Evolutionary conservation across 2,113 vertebrate species (phyloP).

Genomic region (Tragulus kanchil): DNA sequence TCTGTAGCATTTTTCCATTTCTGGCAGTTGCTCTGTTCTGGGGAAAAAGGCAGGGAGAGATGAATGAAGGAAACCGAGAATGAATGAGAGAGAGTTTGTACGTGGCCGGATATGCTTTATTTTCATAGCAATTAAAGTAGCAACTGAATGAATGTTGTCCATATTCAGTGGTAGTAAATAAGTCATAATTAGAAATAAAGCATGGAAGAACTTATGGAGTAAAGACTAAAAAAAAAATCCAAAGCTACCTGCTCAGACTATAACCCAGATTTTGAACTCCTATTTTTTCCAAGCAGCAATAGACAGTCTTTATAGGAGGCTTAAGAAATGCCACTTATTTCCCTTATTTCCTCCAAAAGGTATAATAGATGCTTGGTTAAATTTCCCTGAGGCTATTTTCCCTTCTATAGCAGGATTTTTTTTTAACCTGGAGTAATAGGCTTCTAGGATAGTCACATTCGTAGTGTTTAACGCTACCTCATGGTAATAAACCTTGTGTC

Average conservation of each 20-base stretch:
- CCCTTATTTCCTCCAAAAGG: neutral
- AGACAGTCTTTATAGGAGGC: neutral
- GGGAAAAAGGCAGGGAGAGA: no score
- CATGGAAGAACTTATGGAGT: neutral
- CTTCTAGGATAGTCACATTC: neutral
- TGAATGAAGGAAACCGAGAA: neutral
- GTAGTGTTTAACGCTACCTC: neutral
- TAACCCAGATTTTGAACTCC: slow-evolving; percentile 14
- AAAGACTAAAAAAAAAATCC: neutral
- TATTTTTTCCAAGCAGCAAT: neutral
- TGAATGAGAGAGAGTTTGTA: neutral
- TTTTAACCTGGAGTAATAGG: neutral
- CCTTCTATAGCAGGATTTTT: neutral
- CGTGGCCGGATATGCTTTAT: neutral
- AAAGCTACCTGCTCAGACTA: neutral
- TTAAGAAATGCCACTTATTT: neutral
- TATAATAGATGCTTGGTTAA: neutral
- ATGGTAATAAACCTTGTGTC: neutral
- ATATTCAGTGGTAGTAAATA: neutral
- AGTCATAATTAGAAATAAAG: neutral
- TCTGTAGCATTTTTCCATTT: neutral
- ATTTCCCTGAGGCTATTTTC: neutral
- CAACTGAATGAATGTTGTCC: neutral
- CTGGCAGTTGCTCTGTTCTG: neutral
- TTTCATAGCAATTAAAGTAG: neutral